phyloP scores from a whole-genome alignment of 1,140 invertebrate species.

The Drosophila micromelanica region DNA sequence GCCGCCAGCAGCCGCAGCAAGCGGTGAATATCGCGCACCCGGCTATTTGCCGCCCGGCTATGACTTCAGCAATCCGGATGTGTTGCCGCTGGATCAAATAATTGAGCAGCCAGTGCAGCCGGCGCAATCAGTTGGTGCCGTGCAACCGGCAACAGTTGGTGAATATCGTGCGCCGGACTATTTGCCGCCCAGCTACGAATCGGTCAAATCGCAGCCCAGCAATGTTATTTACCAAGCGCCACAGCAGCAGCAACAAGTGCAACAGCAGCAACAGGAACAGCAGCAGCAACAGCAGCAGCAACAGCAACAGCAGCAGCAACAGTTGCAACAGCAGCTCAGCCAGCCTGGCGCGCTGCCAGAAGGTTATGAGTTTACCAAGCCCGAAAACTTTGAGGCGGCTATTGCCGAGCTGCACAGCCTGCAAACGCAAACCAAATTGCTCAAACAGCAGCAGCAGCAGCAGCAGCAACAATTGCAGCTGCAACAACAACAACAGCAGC shows the following conservation, averaged over 20 bases:
- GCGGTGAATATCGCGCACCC: slow-evolving; percentile 44
- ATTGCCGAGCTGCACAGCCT: slow-evolving; percentile 76
- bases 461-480: slow-evolving; percentile 38
- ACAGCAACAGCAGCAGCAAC: slow-evolving; percentile 26
- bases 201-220: slow-evolving; percentile 13
- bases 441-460: slow-evolving; percentile 64
- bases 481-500: slow-evolving; percentile 16
- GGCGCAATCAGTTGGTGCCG: slow-evolving; percentile 15
- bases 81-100: slow-evolving; percentile 36
- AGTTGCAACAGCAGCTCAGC: slow-evolving; percentile 40
- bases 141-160: slow-evolving; percentile 41
- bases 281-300: slow-evolving; percentile 23
- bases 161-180: slow-evolving; percentile 60
- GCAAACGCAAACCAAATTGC: slow-evolving; percentile 63
- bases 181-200: slow-evolving; percentile 68
- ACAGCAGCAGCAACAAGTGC: slow-evolving; percentile 26
- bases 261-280: background rate
- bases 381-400: slow-evolving; percentile 71
- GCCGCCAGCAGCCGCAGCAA: slow-evolving; percentile 2
- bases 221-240: slow-evolving; percentile 26
- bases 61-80: slow-evolving; percentile 63
- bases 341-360: slow-evolving; percentile 59
- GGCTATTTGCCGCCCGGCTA: slow-evolving; percentile 67
- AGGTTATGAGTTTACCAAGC: slow-evolving; percentile 72
- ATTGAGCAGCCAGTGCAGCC: slow-evolving; percentile 18